phyloP scores from a whole-genome alignment of 1,140 invertebrate species.

The Zaprionus ghesquierei region DNA sequence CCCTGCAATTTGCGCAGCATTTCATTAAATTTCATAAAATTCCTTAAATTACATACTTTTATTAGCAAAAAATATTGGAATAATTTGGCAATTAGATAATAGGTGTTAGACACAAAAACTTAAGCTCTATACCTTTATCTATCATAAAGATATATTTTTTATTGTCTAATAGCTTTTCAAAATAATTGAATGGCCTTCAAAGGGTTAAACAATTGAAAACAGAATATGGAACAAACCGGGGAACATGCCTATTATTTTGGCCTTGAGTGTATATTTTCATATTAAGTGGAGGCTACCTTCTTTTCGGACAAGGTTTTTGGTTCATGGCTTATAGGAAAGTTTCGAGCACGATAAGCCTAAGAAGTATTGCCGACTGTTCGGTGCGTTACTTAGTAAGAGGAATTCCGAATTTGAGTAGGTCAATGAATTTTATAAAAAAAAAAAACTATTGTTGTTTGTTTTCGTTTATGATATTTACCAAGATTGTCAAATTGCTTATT shows the following conservation, averaged over 20 bases:
- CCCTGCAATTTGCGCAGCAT: conserved; percentile 8
- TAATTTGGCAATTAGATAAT: no score
- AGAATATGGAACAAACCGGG: no score
- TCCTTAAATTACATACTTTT: no score
- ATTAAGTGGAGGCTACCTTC: not conserved
- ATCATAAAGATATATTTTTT: no score
- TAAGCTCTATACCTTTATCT: no score
- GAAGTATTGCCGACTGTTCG: not conserved
- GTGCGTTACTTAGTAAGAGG: not conserved
- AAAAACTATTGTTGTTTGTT: not conserved
- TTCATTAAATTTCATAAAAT: not conserved
- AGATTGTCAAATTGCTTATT: not conserved
- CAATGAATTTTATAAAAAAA: not conserved
- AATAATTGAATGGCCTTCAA: no score
- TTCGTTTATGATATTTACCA: not conserved
- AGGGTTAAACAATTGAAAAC: no score
- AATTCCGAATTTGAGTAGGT: not conserved
- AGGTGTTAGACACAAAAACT: no score
- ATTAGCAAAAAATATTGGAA: no score
- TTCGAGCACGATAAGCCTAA: not conserved
- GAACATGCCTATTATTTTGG: no score
- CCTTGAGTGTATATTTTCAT: no score
- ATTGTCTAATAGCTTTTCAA: no score
- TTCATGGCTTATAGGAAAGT: not conserved
- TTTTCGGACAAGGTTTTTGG: not conserved